These are phyloP conservation scores for Drosophila dunni DNA, from an alignment of 1,140 invertebrate genomes.

Conservation along the genomic window DNA sequence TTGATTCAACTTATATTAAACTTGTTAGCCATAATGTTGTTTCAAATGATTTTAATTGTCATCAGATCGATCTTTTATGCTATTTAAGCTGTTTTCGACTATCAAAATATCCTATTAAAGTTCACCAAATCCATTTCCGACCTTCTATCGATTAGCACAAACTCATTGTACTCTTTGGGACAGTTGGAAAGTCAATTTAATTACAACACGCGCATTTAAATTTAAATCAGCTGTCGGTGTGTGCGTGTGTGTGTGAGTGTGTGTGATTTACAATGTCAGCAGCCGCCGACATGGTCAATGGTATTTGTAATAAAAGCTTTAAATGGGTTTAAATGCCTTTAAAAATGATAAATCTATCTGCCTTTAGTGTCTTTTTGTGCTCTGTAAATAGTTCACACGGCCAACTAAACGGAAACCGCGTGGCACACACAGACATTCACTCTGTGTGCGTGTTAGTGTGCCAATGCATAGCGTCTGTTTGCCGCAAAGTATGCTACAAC, in stretches of 20 bases:
- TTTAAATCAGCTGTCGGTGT: conserved; percentile 62
- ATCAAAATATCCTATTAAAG: too few relatives aligned
- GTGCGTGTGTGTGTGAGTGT: not conserved
- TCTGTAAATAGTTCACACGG: conserved; percentile 76
- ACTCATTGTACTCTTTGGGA: too few relatives aligned
- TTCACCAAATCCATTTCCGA: too few relatives aligned
- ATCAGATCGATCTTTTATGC: too few relatives aligned
- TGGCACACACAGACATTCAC: conserved; percentile 20
- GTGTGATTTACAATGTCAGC: conserved; percentile 49
- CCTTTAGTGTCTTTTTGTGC: not conserved
- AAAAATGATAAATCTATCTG: conserved; percentile 22
- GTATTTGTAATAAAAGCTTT: conserved; percentile 45
- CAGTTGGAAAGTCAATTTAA: conserved; percentile 72
- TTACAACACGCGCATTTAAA: conserved; percentile 68
- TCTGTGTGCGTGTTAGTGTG: conserved; percentile 63
- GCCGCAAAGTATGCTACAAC: conserved; percentile 77
- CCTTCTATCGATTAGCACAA: too few relatives aligned
- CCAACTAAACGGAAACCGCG: conserved; percentile 72
- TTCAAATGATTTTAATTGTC: too few relatives aligned
- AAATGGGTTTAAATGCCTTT: conserved; percentile 51
- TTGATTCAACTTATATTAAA: too few relatives aligned
- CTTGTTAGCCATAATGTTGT: too few relatives aligned
- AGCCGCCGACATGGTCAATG: not conserved
- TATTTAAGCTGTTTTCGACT: too few relatives aligned
- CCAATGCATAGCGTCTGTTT: conserved; percentile 56